Conservation (phyloP, 30 jellyfish, hydroid and myxozoan genomes). For the Turritopsis dohrnii region DNA sequence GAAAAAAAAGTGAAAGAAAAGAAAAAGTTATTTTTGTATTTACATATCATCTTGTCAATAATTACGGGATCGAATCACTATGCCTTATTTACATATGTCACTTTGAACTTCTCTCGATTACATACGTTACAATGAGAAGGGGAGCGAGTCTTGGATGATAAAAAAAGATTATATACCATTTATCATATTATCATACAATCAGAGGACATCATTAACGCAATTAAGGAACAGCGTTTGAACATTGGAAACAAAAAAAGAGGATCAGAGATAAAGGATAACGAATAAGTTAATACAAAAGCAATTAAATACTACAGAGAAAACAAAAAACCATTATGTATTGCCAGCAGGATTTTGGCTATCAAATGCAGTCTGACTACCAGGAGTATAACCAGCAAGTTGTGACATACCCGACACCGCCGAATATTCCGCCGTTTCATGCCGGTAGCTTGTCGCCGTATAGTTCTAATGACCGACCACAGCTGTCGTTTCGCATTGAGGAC, state of each 20-base stretch:
- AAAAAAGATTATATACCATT: background rate
- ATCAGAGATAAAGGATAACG: background rate
- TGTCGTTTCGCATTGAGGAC: conserved; percentile 1
- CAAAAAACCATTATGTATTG: background rate
- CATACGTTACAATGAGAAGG: background rate
- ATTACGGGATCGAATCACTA: background rate
- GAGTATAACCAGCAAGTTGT: background rate
- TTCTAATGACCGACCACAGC: conserved; percentile 1
- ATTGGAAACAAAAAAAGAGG: background rate
- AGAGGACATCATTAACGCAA: background rate
- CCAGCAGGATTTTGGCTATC: conserved; percentile 6
- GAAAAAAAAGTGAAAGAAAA: no score
- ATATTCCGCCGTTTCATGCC: background rate
- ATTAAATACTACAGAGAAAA: background rate
- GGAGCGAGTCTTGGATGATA: background rate
- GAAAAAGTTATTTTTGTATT: no score
- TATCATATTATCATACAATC: background rate
- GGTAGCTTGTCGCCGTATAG: conserved; percentile 7
- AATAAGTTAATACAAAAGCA: background rate
- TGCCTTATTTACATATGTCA: background rate
- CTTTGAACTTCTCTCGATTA: background rate
- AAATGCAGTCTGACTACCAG: conserved; percentile 5
- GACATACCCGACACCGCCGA: background rate
- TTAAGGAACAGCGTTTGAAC: background rate
- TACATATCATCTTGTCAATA: background rate